Evolutionary conservation across 2,113 vertebrate genomes (phyloP).

Genomic region (Dipodomys merriami): DNA sequence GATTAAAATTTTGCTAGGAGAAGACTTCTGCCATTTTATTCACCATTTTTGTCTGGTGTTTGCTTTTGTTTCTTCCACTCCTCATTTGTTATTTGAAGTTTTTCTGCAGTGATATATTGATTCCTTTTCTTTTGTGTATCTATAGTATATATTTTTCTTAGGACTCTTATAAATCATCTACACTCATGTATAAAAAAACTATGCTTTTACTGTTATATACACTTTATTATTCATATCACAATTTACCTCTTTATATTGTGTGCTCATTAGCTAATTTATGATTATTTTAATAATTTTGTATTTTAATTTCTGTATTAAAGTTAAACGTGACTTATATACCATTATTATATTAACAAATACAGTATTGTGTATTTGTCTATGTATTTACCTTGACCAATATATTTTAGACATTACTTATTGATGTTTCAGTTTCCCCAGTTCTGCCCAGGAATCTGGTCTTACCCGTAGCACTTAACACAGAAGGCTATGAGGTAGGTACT

Average conservation of each 20-base stretch:
- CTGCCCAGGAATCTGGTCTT: no score
- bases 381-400: not conserved
- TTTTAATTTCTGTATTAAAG: not conserved
- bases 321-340: not conserved
- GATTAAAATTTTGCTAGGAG: not conserved
- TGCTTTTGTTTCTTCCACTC: not conserved
- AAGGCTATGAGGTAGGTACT: no score
- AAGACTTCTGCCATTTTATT: not conserved
- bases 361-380: not conserved
- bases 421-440: no score
- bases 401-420: not conserved
- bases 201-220: not conserved
- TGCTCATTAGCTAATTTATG: not conserved
- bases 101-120: not conserved
- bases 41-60: not conserved
- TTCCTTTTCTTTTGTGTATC: not conserved
- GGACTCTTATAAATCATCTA: not conserved
- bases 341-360: no score
- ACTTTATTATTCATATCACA: not conserved
- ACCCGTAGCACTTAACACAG: no score
- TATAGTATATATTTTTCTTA: not conserved
- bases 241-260: not conserved
- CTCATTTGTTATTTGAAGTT: not conserved
- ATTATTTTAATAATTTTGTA: not conserved
- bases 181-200: not conserved